Conservation (phyloP, 2,888 invertebrate genomes). For the Acleris sparsana region DNA sequence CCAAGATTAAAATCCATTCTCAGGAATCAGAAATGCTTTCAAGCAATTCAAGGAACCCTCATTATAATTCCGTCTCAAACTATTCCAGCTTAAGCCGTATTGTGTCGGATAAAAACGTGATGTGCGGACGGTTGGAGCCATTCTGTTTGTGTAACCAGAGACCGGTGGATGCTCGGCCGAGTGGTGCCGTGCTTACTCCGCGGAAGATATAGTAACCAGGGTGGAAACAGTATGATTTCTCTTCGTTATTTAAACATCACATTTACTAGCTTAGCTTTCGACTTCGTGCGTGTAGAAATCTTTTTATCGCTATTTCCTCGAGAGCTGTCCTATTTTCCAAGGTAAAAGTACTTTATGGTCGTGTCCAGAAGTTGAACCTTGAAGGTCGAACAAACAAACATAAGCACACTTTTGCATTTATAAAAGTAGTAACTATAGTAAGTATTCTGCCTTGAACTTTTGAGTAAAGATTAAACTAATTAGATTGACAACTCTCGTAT, state of each 20-base stretch:
- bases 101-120: slow-evolving; percentile 27
- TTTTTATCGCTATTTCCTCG: too few species aligned
- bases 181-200: slow-evolving; percentile 21
- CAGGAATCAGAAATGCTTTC: neutral
- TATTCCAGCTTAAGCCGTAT: slow-evolving; percentile 15
- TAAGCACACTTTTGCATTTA: too few species aligned
- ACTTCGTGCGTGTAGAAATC: too few species aligned
- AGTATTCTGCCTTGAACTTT: neutral
- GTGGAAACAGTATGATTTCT: slow-evolving; percentile 14
- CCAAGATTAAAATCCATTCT: too few species aligned
- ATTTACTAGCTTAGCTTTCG: neutral
- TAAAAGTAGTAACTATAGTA: too few species aligned
- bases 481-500: too few species aligned
- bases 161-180: slow-evolving; percentile 12
- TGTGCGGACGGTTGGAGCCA: slow-evolving; percentile 17
- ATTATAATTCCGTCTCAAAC: slow-evolving; percentile 3
- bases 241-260: neutral
- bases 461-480: too few species aligned
- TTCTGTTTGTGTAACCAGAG: slow-evolving; percentile 25
- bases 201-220: slow-evolving; percentile 15
- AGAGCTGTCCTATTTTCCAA: too few species aligned
- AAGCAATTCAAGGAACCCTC: neutral
- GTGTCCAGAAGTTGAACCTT: too few species aligned
- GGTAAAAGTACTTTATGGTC: too few species aligned
- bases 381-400: too few species aligned